Conservation (phyloP, 2,113 vertebrate species). For the Channa maculata region DNA sequence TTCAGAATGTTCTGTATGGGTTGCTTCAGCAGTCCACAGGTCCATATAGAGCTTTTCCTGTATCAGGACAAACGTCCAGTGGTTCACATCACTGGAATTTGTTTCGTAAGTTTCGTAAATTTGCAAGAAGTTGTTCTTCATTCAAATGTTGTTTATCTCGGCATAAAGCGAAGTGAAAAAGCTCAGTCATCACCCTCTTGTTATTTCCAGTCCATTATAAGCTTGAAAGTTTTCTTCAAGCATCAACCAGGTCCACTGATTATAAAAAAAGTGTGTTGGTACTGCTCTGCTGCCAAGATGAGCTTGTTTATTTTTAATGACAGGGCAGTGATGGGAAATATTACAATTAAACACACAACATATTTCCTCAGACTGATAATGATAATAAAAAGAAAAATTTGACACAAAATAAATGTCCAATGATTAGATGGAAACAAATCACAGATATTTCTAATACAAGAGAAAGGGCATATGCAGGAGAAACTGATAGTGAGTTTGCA, state of each 20-base stretch:
- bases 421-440: too few species aligned
- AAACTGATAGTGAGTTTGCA: constrained; percentile 1
- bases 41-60: constrained; percentile 23
- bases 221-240: background rate
- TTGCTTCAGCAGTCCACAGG: constrained; percentile 24
- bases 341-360: background rate
- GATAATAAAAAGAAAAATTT: too few species aligned
- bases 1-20: constrained; percentile 23
- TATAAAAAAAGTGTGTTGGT: background rate
- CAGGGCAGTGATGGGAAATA: background rate
- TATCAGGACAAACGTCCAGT: constrained; percentile 55
- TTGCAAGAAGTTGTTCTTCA: background rate
- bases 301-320: background rate
- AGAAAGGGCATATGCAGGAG: background rate
- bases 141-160: constrained; percentile 22
- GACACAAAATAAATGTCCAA: too few species aligned
- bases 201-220: constrained; percentile 28
- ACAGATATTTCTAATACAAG: too few species aligned
- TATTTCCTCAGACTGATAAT: too few species aligned
- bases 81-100: constrained; percentile 25
- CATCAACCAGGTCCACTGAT: background rate
- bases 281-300: background rate
- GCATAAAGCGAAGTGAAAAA: constrained; percentile 15
- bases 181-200: constrained; percentile 17
- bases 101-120: background rate